Base-by-base conservation (phyloP, 1,140 invertebrate species). In the Formica selysi region DNA sequence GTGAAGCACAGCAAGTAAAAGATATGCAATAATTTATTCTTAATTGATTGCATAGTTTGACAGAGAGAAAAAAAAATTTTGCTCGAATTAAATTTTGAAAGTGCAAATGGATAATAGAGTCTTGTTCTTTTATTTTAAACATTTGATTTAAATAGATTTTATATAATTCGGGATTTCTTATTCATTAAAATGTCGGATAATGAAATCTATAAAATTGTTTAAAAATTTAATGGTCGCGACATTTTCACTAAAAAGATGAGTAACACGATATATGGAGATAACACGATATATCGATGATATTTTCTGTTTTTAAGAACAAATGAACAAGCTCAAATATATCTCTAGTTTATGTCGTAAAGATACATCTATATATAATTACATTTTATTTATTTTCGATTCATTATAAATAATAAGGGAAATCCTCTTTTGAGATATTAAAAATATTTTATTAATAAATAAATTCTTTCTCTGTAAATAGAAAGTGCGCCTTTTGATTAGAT, bases 41-140 rank as follows among this genome's bases (percentile, higher is more conserved):
- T 44, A 29, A 16, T 65, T 32, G 59, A 65, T 13, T 44, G 38
- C 38, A 19, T 11, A 78, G 19, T 78, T 78, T 78, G 44, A 48
- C 13, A 41, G 19, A 54, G 7, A 36, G 7, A 38, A 54, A 51
- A 3, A 70, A 0, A n/a, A 26, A 57, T 26, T 68, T 54, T 54
- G 22, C 8, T 11, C 29, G 19, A 65, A 48, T 48, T 70, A 38
- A 70, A 8, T 57, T n/a, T 65, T 29, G 26, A 76, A 64, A 76
- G 32, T 29, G 29, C 38, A 76, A 13, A 19, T 19, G 11, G 10
- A 65, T 32, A 44, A 64, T 41, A n/a, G 8, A 62, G 32, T 44
- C 22, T 48, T 26, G 3, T n/a, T n/a, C 19, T 51, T 48, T 32
- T 78, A 44, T 36, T 44, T 32, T 44, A 36, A 41, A 64, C 0